Evolutionary conservation across 30 jellyfish, hydroid and myxozoan genomes (phyloP), one percentile per base, ranked within the genome.

Genomic region (Chrysaora quinquecirrha): DNA sequence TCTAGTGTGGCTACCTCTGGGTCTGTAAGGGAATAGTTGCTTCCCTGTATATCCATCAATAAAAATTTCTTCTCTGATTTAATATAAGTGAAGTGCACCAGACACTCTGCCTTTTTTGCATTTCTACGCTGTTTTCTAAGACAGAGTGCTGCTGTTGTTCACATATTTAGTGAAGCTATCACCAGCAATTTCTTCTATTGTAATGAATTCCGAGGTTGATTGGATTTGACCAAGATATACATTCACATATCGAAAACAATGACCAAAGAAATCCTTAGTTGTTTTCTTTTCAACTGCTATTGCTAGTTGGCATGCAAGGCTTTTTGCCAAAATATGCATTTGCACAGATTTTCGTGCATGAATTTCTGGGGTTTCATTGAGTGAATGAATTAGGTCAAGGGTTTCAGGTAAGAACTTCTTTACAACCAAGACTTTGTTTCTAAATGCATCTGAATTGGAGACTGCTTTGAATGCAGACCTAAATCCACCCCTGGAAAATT

Each of bases 401-500:
- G 74, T 65, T 63, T 43, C 74, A n/a, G 83, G 72, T 7, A 31
- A 74, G 61, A 32, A 79, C 22, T 10, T 23, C 64, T 79, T 79
- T 10, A 79, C 30, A 12, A 79, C 65, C 27, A 12, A 64, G 23
- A n/a, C 35, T 22, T 46, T 62, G 23, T 31, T 64, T 63, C 19
- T 12, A 48, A 63, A 64, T 32, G 21, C 7, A 7, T 72, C 30
- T 18, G 77, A 31, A 1, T 24, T 23, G 1, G 88, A 76, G 20
- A 60, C 64, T 0, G 83, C 73, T 79, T 79, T 65, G 35, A 20
- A 79, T 2, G 83, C 90, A 63, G 64, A 52, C 74, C 90, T 64
- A 27, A 79, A 79, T 24, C 74, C 90, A 22, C 90, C 90, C 34
- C 75, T 47, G 68, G 29, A 12, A 64, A 61, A 21, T 24, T 31